Percentiles rank a stretch among this genome's conserved stretches.
These are phyloP conservation scores for Xiphydria camelus DNA, from an alignment of 2,888 invertebrate species.

Conservation along the genomic window DNA sequence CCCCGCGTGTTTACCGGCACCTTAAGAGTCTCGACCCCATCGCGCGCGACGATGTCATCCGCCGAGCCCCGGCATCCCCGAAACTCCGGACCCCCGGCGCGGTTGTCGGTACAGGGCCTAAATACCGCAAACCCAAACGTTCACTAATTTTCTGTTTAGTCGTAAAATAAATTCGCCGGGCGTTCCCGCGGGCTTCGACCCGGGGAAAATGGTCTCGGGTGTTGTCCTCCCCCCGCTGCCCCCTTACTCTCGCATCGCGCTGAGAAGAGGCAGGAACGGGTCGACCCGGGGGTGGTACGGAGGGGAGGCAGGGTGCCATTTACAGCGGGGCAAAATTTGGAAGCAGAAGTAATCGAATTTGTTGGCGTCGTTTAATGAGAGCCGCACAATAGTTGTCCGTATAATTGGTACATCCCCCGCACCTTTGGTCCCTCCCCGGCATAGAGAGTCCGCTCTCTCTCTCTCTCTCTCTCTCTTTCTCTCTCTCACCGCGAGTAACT, in stretches of 20 bases:
- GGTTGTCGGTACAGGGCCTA: slow-evolving; percentile 29
- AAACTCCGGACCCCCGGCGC: too few species aligned
- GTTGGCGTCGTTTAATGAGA: slow-evolving; percentile 57
- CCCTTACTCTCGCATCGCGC: slow-evolving; percentile 25
- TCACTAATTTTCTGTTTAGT: slow-evolving; percentile 57
- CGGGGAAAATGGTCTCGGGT: slow-evolving; percentile 47
- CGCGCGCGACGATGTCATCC: too few species aligned
- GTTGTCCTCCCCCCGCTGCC: slow-evolving; percentile 32
- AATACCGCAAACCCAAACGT: slow-evolving; percentile 52
- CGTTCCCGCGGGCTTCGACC: slow-evolving; percentile 35
- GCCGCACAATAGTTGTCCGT: slow-evolving; percentile 54
- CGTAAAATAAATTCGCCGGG: slow-evolving; percentile 54
- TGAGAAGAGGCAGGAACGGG: slow-evolving; percentile 29
- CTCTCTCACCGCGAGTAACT: too few species aligned
- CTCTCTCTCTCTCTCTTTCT: too few species aligned
- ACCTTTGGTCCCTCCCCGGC: slow-evolving; percentile 21
- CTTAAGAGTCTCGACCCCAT: too few species aligned
- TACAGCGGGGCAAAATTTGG: slow-evolving; percentile 50
- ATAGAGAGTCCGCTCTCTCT: slow-evolving; percentile 25
- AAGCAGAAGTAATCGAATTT: slow-evolving; percentile 57
- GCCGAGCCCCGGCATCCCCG: not conserved
- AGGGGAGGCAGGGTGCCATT: slow-evolving; percentile 29
- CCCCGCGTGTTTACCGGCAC: too few species aligned
- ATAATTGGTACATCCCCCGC: slow-evolving; percentile 52
- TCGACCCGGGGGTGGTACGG: slow-evolving; percentile 12